Evolutionary conservation across 2,113 vertebrate genomes (phyloP), one percentile per base, ranked within the genome.

Genomic region (Canis aureus): DNA sequence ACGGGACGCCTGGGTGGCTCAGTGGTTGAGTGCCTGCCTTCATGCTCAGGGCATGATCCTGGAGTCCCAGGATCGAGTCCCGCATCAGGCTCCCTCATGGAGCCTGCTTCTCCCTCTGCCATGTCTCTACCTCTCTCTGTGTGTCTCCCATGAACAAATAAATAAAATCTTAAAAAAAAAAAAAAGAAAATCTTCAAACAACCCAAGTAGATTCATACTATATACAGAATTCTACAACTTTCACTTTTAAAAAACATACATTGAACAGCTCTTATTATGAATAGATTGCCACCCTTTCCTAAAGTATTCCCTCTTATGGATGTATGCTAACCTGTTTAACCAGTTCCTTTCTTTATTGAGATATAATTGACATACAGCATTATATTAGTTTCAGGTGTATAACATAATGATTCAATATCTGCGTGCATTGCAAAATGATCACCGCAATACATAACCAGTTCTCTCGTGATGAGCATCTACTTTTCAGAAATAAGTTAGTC

Each of bases 401-500:
- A 67, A 25, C 22, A 74, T 51, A 51, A 43, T 25, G 53, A 79
- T 59, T 87, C 20, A 9, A 11, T 27, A 80, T 94, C 67, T 87
- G 35, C 25, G 12, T n/a, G n/a, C n/a, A 49, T 49, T 59, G 0
- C 20, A 53, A 93, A 86, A n/a, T 69, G 10, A 49, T 87, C 27
- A 19, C n/a, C n/a, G 15, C 20, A 67, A 8, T 67, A 78, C 32
- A 2, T 80, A 79, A 69, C 51, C 35, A 20, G 5, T 83, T 94
- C 10, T 89, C 2, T 92, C 32, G 82, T 67, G 11, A 79, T 67
- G 55, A 86, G 1, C 67, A 78, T 29, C 19, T 35, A 43, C 27
- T 92, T 95, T 90, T 59, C 16, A 79, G 93, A 89, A 91, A 55
- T 71, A 93, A 84, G 66, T 62, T 73, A 43, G 2, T 74, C 7